phyloP scores from a whole-genome alignment of 2,888 invertebrate genomes.

The Podotricha telesiphe region DNA sequence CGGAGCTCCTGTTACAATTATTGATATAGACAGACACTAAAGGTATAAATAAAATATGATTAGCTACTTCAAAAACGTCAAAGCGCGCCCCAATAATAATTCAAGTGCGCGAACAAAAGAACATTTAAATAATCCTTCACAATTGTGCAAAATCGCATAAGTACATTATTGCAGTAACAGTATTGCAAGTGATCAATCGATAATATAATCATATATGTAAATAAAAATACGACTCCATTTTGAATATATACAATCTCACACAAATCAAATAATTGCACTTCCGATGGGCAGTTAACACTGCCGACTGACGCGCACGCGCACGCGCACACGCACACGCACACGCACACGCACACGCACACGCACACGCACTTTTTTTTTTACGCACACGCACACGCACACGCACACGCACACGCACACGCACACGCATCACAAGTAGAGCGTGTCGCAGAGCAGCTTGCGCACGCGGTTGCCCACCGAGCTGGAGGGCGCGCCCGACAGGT shows the following conservation, averaged over 20 bases:
- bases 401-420: too few relatives aligned
- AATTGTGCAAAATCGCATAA: conserved; percentile 41
- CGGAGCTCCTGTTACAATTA: conserved; percentile 65
- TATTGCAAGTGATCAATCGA: conserved; percentile 32
- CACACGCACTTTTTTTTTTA: too few relatives aligned
- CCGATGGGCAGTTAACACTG: too few relatives aligned
- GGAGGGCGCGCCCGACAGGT: conserved; percentile 89
- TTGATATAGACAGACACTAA: conserved; percentile 57
- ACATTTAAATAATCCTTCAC: conserved; percentile 23
- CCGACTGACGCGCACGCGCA: too few relatives aligned
- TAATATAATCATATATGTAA: conserved; percentile 31
- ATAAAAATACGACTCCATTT: conserved; percentile 39
- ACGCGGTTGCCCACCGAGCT: conserved; percentile 94
- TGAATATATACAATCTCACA: conserved; percentile 45
- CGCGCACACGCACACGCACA: too few relatives aligned
- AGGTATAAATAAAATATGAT: conserved; percentile 26
- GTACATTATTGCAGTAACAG: conserved; percentile 40
- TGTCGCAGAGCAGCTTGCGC: conserved; percentile 94
- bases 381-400: too few relatives aligned
- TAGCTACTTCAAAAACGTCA: conserved; percentile 58
- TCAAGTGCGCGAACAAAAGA: conserved; percentile 18
- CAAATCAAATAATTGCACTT: conserved; percentile 47
- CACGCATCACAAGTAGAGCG: conserved; percentile 88
- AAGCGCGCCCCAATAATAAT: conserved; percentile 25
- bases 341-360: conserved; percentile 46